Evolutionary conservation across 2,888 invertebrate genomes (phyloP).

Genomic region (Syrista parreyssii): DNA sequence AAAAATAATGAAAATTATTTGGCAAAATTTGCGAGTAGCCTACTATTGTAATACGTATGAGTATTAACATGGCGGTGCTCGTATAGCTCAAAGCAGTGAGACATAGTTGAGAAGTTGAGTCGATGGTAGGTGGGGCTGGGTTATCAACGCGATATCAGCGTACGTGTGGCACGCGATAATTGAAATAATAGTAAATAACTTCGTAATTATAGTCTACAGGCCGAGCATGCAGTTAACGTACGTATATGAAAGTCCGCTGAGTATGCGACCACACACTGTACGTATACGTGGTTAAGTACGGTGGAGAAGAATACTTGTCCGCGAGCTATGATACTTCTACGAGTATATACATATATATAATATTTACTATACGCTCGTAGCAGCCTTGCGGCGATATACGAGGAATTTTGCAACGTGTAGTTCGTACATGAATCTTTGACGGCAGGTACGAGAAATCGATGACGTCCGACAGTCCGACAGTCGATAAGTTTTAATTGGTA

Average conservation of each 20-base stretch:
- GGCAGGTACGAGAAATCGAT: background rate
- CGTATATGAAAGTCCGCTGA: slow-evolving; percentile 3
- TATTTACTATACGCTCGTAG: slow-evolving; percentile 12
- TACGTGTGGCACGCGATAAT: slow-evolving; percentile 59
- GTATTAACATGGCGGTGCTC: background rate
- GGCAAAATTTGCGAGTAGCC: background rate
- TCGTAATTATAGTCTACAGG: slow-evolving; percentile 51
- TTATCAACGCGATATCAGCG: slow-evolving; percentile 38
- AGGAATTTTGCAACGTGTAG: slow-evolving; percentile 15
- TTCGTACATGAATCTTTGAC: background rate
- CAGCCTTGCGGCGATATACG: slow-evolving; percentile 12
- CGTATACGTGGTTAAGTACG: background rate
- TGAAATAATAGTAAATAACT: slow-evolving; percentile 60
- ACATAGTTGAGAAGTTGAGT: slow-evolving; percentile 8
- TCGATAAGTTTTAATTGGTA: background rate
- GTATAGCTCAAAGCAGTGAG: background rate
- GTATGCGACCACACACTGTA: background rate
- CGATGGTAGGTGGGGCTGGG: slow-evolving; percentile 11
- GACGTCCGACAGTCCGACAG: background rate
- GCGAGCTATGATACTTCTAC: background rate
- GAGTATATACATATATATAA: background rate
- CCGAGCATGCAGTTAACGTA: slow-evolving; percentile 23
- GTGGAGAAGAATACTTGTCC: background rate
- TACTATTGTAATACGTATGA: background rate
- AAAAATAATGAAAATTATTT: background rate